A percentile compares a stretch with the other conserved stretches of the same genome.
Conservation (phyloP, 2,113 vertebrate genomes). For the Petromus typicus region DNA sequence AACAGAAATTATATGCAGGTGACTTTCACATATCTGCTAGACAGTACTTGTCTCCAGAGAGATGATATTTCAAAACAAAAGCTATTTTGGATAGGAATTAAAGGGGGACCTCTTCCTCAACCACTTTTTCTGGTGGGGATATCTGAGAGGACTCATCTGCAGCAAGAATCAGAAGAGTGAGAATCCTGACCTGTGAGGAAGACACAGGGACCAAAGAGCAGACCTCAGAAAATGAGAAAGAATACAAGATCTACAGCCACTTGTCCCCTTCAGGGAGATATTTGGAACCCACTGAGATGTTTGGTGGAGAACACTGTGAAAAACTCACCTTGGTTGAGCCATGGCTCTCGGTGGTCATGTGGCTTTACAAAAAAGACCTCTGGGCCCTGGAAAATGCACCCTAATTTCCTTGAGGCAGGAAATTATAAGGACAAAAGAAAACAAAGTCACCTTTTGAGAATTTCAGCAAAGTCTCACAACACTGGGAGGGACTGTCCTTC, state of each 20-base stretch:
- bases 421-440: constrained; percentile 36
- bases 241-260: neutral
- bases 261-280: neutral
- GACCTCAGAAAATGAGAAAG: neutral
- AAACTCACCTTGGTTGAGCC: neutral
- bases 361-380: neutral
- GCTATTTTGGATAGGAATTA: constrained; percentile 42
- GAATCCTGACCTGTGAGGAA: neutral
- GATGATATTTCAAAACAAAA: constrained; percentile 30
- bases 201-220: neutral
- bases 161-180: neutral
- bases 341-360: neutral
- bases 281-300: neutral
- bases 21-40: constrained; percentile 24
- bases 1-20: constrained; percentile 1
- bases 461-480: constrained; percentile 30
- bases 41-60: neutral
- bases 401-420: constrained; percentile 11
- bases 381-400: neutral
- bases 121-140: neutral
- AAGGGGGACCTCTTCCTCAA: neutral
- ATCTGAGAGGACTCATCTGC: neutral
- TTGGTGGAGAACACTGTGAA: neutral
- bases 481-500: neutral
- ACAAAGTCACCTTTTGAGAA: constrained; percentile 3